Conservation (phyloP, 2,797 vertebrate species). For the Sebastolobus alascanus region DNA sequence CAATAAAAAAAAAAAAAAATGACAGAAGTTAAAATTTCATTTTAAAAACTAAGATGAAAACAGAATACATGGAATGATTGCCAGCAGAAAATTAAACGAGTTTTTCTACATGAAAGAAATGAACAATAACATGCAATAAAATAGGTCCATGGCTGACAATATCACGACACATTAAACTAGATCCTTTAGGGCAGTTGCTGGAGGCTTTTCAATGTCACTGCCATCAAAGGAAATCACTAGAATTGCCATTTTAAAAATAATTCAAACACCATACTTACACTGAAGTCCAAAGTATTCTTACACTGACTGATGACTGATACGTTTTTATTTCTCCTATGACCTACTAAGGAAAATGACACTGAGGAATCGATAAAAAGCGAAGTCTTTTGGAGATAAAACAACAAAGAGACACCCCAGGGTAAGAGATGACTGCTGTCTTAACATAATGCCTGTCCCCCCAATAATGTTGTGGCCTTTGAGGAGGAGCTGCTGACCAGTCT, state of each 20-base stretch:
- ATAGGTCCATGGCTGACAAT: neutral
- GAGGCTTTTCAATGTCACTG: neutral
- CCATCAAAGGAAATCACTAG: neutral
- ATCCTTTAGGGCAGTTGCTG: neutral
- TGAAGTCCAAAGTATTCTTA: neutral
- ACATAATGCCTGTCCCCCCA: conserved; percentile 47
- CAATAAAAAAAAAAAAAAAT: conserved; percentile 8
- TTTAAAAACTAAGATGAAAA: neutral
- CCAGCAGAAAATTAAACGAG: neutral
- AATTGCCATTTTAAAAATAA: neutral
- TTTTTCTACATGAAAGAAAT: neutral
- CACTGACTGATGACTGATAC: neutral
- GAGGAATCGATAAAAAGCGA: neutral
- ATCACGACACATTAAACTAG: neutral
- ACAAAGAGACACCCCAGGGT: neutral
- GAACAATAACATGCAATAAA: neutral
- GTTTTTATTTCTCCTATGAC: neutral
- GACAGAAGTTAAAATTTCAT: neutral
- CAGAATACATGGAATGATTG: neutral
- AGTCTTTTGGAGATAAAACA: neutral
- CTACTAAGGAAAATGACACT: neutral
- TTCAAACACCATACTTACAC: neutral
- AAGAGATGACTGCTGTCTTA: conserved; percentile 16
- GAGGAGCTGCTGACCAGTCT: conserved; percentile 33
- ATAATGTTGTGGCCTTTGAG: conserved; percentile 47